These are phyloP conservation scores for Ctenochaetus hawaiiensis DNA, from an alignment of 2,797 vertebrate species.

Conservation along the genomic window DNA sequence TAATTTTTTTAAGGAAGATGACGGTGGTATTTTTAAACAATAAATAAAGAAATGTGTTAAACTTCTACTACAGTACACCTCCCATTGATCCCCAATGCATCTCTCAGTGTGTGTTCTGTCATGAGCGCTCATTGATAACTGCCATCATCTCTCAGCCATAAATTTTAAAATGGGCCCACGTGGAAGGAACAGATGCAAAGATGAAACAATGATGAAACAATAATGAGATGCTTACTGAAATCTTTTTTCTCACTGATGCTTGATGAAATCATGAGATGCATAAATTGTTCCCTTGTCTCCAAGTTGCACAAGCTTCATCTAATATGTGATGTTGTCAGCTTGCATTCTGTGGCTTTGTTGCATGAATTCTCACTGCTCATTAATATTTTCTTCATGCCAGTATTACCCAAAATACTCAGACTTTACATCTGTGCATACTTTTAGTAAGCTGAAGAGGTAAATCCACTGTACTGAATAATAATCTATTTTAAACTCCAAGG, in stretches of 20 bases:
- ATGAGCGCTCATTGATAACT: conserved; percentile 25
- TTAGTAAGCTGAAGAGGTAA: conserved; percentile 4
- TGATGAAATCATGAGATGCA: conserved; percentile 37
- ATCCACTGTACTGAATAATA: not conserved
- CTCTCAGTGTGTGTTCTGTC: conserved; percentile 9
- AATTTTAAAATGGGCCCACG: conserved; percentile 36
- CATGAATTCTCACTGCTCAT: conserved; percentile 37
- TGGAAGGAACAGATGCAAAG: conserved; percentile 41
- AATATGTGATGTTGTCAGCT: conserved; percentile 41
- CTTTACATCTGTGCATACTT: not conserved
- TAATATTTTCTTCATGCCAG: conserved; percentile 21
- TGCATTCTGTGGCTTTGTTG: conserved; percentile 16
- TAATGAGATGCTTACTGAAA: conserved; percentile 44
- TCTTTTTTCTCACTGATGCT: conserved; percentile 45
- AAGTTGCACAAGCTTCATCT: conserved; percentile 34
- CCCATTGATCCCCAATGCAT: not conserved
- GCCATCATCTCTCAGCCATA: conserved; percentile 31
- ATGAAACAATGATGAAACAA: conserved; percentile 55
- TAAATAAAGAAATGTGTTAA: not conserved
- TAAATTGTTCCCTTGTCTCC: conserved; percentile 11
- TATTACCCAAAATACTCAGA: not conserved
- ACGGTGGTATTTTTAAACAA: not conserved
- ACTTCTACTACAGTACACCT: not conserved
- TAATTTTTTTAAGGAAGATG: not conserved
- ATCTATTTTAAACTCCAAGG: not conserved